Percentiles rank a stretch among this genome's conserved stretches.
These are phyloP conservation scores for Pipistrellus pygmaeus DNA, from an alignment of 2,797 vertebrate genomes.

Conservation along the genomic window DNA sequence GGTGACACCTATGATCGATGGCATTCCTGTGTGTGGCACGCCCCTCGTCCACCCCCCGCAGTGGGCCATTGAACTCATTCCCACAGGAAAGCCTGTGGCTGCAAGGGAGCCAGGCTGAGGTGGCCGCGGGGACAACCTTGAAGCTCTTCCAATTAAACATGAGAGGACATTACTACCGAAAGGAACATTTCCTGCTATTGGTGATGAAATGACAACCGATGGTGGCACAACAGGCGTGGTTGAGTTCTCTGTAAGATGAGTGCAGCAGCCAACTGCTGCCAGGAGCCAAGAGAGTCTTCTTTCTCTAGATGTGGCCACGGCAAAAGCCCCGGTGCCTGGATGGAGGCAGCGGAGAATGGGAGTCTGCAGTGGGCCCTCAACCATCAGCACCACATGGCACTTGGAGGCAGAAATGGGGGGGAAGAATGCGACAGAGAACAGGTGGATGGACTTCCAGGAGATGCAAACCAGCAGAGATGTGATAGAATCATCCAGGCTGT, in stretches of 20 bases:
- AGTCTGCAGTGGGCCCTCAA: too few species aligned
- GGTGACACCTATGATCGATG: not conserved
- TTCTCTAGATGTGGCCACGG: not conserved
- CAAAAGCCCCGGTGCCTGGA: not conserved
- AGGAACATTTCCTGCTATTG: not conserved
- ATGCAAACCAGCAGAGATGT: not conserved
- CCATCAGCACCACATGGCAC: not conserved
- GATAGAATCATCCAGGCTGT: not conserved
- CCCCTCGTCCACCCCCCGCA: not conserved
- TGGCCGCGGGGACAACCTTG: not conserved
- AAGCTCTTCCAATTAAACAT: not conserved
- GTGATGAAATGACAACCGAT: not conserved
- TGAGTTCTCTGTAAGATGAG: not conserved
- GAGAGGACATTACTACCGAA: not conserved
- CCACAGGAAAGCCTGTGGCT: not conserved
- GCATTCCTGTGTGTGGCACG: not conserved
- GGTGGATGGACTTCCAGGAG: not conserved
- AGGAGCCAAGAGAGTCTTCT: not conserved
- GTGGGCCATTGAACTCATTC: accelerated
- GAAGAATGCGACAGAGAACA: not conserved
- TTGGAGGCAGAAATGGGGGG: not conserved
- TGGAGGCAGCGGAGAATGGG: not conserved
- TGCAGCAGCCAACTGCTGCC: not conserved
- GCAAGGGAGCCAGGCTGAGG: accelerated
- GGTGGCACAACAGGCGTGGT: accelerated